Evolutionary conservation across 2,113 vertebrate species (phyloP).

Genomic region (Tor tambroides): DNA sequence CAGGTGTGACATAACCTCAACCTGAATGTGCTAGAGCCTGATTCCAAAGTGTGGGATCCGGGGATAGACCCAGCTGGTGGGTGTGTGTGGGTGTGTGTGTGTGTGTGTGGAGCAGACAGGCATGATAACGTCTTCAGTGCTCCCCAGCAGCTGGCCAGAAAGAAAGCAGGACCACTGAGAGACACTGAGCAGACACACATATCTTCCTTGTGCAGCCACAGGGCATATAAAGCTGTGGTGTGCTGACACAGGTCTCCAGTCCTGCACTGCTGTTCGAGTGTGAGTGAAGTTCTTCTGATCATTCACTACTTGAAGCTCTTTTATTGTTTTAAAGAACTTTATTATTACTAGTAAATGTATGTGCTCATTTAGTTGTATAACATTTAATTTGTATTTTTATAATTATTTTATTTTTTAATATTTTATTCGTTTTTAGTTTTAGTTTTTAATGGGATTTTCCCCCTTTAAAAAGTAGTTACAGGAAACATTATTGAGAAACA

Average conservation of each 20-base stretch:
- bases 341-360: too few relatives aligned
- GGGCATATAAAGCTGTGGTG: background rate
- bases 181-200: conserved; percentile 25
- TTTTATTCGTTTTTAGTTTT: too few relatives aligned
- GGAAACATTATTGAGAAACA: too few relatives aligned
- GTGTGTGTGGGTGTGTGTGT: background rate
- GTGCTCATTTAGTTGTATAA: too few relatives aligned
- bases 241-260: background rate
- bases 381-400: too few relatives aligned
- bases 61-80: background rate
- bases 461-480: too few relatives aligned
- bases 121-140: conserved; percentile 21
- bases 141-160: conserved; percentile 22
- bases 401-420: too few relatives aligned
- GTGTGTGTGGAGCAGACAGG: conserved; percentile 25
- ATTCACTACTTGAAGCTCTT: too few relatives aligned
- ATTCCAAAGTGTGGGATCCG: background rate
- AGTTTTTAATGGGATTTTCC: too few relatives aligned
- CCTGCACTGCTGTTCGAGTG: background rate
- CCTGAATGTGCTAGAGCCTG: background rate
- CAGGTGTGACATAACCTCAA: background rate
- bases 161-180: conserved; percentile 22
- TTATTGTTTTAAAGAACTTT: too few relatives aligned
- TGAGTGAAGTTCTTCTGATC: background rate
- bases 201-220: background rate